A percentile compares a stretch with the other conserved stretches of the same genome.
Evolutionary conservation across 2,888 invertebrate species (phyloP).

Genomic region (Gryllus longicercus): DNA sequence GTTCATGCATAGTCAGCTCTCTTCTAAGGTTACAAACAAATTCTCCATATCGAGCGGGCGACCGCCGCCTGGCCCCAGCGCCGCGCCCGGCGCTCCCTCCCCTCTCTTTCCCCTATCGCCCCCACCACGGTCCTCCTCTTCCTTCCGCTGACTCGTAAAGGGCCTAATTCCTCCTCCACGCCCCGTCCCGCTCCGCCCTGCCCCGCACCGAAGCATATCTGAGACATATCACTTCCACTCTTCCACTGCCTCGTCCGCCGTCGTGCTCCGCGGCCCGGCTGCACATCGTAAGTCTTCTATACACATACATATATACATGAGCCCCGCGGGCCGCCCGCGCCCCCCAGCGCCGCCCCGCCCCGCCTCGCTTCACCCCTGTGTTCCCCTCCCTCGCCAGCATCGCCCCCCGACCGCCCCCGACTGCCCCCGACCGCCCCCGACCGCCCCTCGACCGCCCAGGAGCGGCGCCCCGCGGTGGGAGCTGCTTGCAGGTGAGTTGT

Average conservation of each 20-base stretch:
- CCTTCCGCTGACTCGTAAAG: not conserved
- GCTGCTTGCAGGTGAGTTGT: not conserved
- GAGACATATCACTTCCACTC: not conserved
- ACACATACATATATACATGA: not conserved
- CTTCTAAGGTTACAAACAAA: not conserved
- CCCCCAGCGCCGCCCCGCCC: not conserved
- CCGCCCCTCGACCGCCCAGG: not conserved
- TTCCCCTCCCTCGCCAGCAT: not conserved
- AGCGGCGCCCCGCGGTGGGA: not conserved
- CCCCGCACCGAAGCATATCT: not conserved
- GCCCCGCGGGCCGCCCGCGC: conserved; percentile 17
- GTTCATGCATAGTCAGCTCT: not conserved
- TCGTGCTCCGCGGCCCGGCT: not conserved
- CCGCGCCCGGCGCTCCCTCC: not conserved
- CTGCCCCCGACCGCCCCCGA: no score
- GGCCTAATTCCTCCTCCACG: not conserved
- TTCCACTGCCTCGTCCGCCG: no score
- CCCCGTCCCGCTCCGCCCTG: not conserved
- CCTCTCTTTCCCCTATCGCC: not conserved
- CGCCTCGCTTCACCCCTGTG: not conserved
- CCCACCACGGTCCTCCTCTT: not conserved
- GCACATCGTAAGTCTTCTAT: not conserved
- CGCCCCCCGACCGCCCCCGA: no score
- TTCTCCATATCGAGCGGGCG: not conserved
- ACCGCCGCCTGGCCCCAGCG: no score